Evolutionary conservation across 2,113 vertebrate species (phyloP).

Genomic region (human): DNA sequence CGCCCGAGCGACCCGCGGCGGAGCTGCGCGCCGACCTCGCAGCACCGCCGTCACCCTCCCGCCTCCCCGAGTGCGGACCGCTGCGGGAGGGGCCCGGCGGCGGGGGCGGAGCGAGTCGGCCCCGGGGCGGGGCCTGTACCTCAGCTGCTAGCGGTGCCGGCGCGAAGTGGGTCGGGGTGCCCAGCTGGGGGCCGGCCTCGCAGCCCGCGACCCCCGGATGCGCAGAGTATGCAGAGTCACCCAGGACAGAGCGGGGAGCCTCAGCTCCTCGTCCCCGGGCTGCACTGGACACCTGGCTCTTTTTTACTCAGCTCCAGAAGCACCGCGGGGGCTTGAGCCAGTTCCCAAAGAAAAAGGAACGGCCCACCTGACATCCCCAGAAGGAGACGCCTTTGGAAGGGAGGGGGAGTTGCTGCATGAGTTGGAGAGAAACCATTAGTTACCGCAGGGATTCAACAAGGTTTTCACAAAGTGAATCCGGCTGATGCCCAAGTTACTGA

Average conservation of each 20-base stretch:
- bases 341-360: not conserved
- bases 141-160: fast-evolving
- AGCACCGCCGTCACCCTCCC: constrained; percentile 34
- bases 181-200: not conserved
- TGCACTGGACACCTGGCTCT: not conserved
- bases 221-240: not conserved
- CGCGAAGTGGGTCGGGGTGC: fast-evolving
- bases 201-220: not conserved
- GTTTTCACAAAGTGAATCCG: not conserved
- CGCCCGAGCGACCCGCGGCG: constrained; percentile 47
- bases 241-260: not conserved
- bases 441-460: not conserved
- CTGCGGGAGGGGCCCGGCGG: constrained; percentile 39
- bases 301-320: not conserved
- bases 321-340: not conserved
- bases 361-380: not conserved
- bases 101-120: constrained; percentile 41
- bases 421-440: not conserved
- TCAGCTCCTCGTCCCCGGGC: not conserved
- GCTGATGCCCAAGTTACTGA: not conserved
- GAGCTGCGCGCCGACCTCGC: constrained; percentile 57
- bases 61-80: constrained; percentile 13
- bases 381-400: constrained; percentile 23
- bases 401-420: not conserved
- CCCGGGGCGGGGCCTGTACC: constrained; percentile 56